Base-by-base conservation (phyloP, 2,888 invertebrate species). In the Nomada goodeniana region DNA sequence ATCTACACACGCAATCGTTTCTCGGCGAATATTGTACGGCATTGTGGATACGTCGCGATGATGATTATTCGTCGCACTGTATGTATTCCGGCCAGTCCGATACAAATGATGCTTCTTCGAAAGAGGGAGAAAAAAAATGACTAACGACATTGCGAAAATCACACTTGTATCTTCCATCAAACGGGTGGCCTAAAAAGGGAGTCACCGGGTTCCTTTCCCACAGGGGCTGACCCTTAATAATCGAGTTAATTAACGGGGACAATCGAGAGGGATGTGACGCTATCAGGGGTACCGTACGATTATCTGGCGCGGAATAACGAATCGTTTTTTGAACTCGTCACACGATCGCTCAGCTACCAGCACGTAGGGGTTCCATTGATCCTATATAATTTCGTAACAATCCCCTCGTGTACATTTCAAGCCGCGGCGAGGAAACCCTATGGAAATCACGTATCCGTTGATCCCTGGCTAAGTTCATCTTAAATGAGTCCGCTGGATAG, bases 321-420 rank as follows among this genome's bases (percentile, higher is more conserved):
- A 81, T 78, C 76, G 82, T 50, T 87, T 76, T 79, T 69, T 72
- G 76, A 76, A 85, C 78, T 86, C 73, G 85, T 86, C 76, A 47
- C 73, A 74, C 71, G 47, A 18, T 20, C n/a, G 13, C 26, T 20
- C 26, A 75, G 55, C 11, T 55, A 76, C 60, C 69, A 59, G 74
- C 78, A 87, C 87, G 76, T 87, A 85, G 68, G 71, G 73, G 85
- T 85, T 57, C 65, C 74, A 75, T 75, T 82, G 86, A 87, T 87
- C 86, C 90, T 80, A 83, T 91, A 91, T 91, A 90, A 91, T 91
- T 91, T 90, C 88, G 81, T 90, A 90, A 90, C 91, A 91, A 91
- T 91, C 92, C 87, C 80, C 85, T 86, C 80, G 88, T 89, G 89
- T 89, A 87, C 86, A 88, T 86, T 83, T 85, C 70, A 76, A 76